phyloP scores from a whole-genome alignment of 2,888 invertebrate genomes.

The Leistus spinibarbis region DNA sequence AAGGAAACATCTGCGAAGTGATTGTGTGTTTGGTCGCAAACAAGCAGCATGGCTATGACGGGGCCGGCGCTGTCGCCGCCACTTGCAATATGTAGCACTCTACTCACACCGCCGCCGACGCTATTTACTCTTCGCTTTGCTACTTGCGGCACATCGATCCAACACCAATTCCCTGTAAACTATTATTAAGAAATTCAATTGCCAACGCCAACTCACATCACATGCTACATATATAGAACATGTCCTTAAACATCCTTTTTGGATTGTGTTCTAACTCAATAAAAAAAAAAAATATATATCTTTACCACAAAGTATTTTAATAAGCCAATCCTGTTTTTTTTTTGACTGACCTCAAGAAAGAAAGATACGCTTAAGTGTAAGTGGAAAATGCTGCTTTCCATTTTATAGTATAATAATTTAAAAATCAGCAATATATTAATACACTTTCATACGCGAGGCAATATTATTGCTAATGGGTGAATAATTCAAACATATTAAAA shows the following conservation, averaged over 20 bases:
- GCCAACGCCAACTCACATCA: not conserved
- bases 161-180: not conserved
- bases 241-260: not conserved
- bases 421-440: too few relatives aligned
- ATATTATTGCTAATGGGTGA: too few relatives aligned
- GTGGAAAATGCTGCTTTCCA: too few relatives aligned
- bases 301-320: too few relatives aligned
- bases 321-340: too few relatives aligned
- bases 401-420: too few relatives aligned
- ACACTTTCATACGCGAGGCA: too few relatives aligned
- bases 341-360: too few relatives aligned
- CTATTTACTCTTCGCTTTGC: not conserved
- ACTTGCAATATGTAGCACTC: not conserved
- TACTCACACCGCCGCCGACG: not conserved
- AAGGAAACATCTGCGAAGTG: constrained; percentile 37
- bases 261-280: too few relatives aligned
- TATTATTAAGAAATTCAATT: not conserved
- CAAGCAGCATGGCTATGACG: constrained; percentile 20
- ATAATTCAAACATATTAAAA: too few relatives aligned
- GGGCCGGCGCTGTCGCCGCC: not conserved
- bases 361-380: too few relatives aligned
- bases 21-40: constrained; percentile 39
- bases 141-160: not conserved
- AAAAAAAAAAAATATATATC: not conserved
- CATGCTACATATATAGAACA: not conserved